Evolutionary conservation across 2,113 vertebrate species (phyloP).

Genomic region (Neolamprologus sp.): DNA sequence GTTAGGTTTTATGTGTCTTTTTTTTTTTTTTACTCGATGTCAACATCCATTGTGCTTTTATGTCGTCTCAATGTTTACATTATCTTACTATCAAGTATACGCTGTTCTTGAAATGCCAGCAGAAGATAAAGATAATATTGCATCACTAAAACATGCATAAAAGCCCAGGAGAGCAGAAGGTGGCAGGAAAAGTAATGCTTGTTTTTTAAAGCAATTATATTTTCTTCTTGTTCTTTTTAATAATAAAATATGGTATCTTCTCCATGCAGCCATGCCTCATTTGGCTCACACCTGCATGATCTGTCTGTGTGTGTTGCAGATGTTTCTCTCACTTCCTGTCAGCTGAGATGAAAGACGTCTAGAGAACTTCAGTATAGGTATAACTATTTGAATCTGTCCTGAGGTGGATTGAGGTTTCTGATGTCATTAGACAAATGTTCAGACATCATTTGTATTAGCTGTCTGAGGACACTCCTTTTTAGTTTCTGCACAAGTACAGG

Average conservation of each 20-base stretch:
- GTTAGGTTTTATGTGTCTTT: not conserved
- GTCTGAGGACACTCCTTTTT: not conserved
- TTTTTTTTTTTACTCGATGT: not conserved
- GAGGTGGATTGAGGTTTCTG: not conserved
- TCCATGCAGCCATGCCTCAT: not conserved
- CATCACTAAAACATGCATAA: not conserved
- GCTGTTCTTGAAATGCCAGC: fast-evolving
- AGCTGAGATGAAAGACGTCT: not conserved
- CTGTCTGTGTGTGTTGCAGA: not conserved
- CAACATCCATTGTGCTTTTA: not conserved
- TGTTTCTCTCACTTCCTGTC: not conserved
- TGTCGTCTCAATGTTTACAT: not conserved
- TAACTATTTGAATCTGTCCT: not conserved
- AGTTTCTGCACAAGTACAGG: not conserved
- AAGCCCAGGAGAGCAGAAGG: not conserved
- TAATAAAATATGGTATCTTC: not conserved
- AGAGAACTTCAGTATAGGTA: fast-evolving
- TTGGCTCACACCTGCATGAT: not conserved
- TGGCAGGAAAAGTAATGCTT: not conserved
- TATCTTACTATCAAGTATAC: no score
- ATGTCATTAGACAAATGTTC: not conserved
- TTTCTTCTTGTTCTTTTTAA: not conserved
- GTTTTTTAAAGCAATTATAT: not conserved
- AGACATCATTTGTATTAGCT: not conserved
- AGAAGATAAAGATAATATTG: not conserved